These are phyloP conservation scores for Chelmon rostratus DNA, from an alignment of 2,797 vertebrate genomes.

Conservation along the genomic window DNA sequence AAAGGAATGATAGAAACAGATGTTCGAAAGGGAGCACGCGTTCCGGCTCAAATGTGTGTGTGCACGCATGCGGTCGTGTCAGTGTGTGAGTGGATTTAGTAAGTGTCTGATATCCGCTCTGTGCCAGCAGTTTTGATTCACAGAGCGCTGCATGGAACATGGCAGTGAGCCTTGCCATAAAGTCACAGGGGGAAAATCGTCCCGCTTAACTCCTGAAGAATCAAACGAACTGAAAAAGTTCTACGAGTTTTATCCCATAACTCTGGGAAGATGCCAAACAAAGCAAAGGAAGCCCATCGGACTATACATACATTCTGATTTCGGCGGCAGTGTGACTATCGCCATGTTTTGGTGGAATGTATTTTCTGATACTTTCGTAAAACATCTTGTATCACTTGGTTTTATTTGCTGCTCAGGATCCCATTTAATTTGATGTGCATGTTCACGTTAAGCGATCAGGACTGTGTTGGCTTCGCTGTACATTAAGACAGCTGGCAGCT, in stretches of 20 bases:
- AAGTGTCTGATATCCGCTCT: slow-evolving; percentile 52
- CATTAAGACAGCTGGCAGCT: slow-evolving; percentile 38
- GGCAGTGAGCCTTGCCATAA: slow-evolving; percentile 63
- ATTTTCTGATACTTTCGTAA: slow-evolving; percentile 7
- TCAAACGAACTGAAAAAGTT: slow-evolving; percentile 58
- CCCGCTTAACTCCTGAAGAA: slow-evolving; percentile 57
- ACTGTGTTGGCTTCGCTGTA: slow-evolving; percentile 25
- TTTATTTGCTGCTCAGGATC: slow-evolving; percentile 23
- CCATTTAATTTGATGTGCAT: slow-evolving; percentile 18
- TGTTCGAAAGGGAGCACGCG: slow-evolving; percentile 25
- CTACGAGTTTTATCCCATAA: slow-evolving; percentile 53
- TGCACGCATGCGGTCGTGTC: neutral
- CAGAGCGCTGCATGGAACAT: slow-evolving; percentile 61
- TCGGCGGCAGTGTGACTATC: slow-evolving; percentile 1
- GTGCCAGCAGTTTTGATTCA: slow-evolving; percentile 65
- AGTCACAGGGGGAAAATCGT: slow-evolving; percentile 68
- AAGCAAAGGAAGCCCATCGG: slow-evolving; percentile 33
- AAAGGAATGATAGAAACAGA: slow-evolving; percentile 62
- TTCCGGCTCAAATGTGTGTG: neutral
- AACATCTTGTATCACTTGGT: slow-evolving; percentile 7
- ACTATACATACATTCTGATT: slow-evolving; percentile 37
- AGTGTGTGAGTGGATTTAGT: slow-evolving; percentile 50
- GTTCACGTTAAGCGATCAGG: slow-evolving; percentile 29
- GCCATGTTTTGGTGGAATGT: neutral
- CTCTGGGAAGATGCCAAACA: slow-evolving; percentile 53